Evolutionary conservation across 2,113 vertebrate genomes (phyloP).

Genomic region (Gymnobelideus leadbeateri): DNA sequence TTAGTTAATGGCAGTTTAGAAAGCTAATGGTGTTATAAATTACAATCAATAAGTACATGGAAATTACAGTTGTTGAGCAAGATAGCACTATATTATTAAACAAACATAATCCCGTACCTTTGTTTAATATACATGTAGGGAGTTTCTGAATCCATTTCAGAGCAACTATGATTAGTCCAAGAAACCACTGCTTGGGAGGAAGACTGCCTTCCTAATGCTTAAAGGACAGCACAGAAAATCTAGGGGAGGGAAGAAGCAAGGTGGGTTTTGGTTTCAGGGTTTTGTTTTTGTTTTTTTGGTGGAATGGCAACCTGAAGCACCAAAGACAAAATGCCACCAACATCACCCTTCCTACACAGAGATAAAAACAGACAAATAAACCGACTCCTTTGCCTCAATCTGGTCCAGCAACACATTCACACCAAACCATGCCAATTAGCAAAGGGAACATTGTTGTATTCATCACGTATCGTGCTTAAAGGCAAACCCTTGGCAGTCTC

Average conservation of each 20-base stretch:
- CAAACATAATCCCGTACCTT: constrained; percentile 82
- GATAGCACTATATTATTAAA: constrained; percentile 85
- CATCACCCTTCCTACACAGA: constrained; percentile 45
- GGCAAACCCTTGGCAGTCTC: constrained; percentile 72
- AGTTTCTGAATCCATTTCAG: constrained; percentile 75
- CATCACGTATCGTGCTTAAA: constrained; percentile 76
- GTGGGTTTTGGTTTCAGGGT: neutral
- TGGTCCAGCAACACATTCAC: constrained; percentile 70
- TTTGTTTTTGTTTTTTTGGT: constrained; percentile 71
- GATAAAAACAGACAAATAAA: neutral
- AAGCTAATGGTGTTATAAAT: constrained; percentile 91
- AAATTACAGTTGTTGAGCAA: constrained; percentile 88
- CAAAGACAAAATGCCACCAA: neutral
- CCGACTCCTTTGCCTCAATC: constrained; percentile 63
- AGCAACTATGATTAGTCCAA: constrained; percentile 77
- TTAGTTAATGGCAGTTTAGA: constrained; percentile 90
- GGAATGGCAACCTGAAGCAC: constrained; percentile 79
- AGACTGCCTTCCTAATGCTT: constrained; percentile 77
- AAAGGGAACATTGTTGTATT: constrained; percentile 73
- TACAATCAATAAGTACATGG: constrained; percentile 89
- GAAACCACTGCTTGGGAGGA: constrained; percentile 68
- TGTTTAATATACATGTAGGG: constrained; percentile 73
- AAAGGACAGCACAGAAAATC: constrained; percentile 55
- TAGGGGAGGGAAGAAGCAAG: constrained; percentile 61
- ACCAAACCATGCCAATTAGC: constrained; percentile 70